Evolutionary conservation across 2,888 invertebrate species (phyloP).

Genomic region (Tridacna crocea): DNA sequence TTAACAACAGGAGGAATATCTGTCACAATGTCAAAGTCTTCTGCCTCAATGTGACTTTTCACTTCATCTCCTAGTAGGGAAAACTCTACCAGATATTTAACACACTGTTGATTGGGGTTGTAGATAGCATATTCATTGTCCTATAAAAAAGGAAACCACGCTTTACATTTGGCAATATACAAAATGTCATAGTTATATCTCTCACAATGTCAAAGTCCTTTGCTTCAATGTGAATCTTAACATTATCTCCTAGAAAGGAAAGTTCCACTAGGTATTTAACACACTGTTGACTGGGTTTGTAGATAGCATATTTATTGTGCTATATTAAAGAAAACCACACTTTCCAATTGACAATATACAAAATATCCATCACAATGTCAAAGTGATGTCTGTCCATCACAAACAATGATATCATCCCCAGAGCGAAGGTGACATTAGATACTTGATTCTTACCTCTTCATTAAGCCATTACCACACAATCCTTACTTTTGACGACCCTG

Average conservation of each 20-base stretch:
- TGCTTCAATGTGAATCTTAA: not conserved
- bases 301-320: too few species aligned
- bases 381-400: not conserved
- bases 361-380: too few species aligned
- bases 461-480: not conserved
- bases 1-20: not conserved
- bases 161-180: too few species aligned
- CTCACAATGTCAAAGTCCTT: too few species aligned
- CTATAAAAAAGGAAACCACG: slow-evolving; percentile 13
- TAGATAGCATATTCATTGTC: slow-evolving; percentile 81
- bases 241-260: not conserved
- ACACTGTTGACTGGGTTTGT: too few species aligned
- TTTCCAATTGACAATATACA: too few species aligned
- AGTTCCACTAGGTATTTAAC: too few species aligned
- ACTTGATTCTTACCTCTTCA: too few species aligned
- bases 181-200: too few species aligned
- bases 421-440: too few species aligned
- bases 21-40: not conserved
- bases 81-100: slow-evolving; percentile 78
- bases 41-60: not conserved
- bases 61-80: slow-evolving; percentile 60
- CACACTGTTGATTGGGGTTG: slow-evolving; percentile 73
- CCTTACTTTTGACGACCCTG: not conserved
- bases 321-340: too few species aligned
- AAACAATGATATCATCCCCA: too few species aligned